Evolutionary conservation across 2,888 invertebrate species (phyloP), one percentile per base, ranked within the genome.

Genomic region (Abscondita cerata): DNA sequence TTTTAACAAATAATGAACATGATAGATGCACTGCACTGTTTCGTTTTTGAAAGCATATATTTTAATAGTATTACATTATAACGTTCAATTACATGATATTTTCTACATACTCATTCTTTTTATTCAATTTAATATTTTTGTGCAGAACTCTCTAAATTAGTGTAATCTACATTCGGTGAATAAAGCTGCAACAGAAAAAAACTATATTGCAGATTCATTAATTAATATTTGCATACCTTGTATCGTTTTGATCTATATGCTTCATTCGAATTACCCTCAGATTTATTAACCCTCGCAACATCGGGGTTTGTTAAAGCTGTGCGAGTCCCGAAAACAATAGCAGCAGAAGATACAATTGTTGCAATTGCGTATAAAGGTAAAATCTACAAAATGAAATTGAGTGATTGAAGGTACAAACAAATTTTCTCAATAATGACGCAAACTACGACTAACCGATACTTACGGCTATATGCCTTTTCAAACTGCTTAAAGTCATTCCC

Each of bases 381-480:
- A 74, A 95, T 82, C 93, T 94, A 80, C 1, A 81, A 80, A 50
- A 60, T 65, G 33, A 25, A 48, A 59, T 16, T 46, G 18, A 18
- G 15, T 9, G 12, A 48, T 13, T n/a, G 12, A n/a, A n/a, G n/a
- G n/a, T n/a, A n/a, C n/a, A n/a, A n/a, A n/a, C n/a, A n/a, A n/a
- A n/a, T n/a, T n/a, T n/a, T n/a, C n/a, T n/a, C n/a, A n/a, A n/a
- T n/a, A n/a, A n/a, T n/a, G n/a, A n/a, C n/a, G n/a, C n/a, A n/a
- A n/a, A n/a, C n/a, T n/a, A 12, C 25, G 12, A 20, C 25, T n/a
- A 9, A 44, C 58, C 60, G n/a, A 59, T 73, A 85, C 89, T 88
- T 83, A 92, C 93, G 74, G 93, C 88, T 72, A 89, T 91, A 79
- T 93, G 90, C 79, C 88, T 91, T 78, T 89, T 91, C 65, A 93